phyloP scores from a whole-genome alignment of 1,140 invertebrate species.

The Danaus plexippus region DNA sequence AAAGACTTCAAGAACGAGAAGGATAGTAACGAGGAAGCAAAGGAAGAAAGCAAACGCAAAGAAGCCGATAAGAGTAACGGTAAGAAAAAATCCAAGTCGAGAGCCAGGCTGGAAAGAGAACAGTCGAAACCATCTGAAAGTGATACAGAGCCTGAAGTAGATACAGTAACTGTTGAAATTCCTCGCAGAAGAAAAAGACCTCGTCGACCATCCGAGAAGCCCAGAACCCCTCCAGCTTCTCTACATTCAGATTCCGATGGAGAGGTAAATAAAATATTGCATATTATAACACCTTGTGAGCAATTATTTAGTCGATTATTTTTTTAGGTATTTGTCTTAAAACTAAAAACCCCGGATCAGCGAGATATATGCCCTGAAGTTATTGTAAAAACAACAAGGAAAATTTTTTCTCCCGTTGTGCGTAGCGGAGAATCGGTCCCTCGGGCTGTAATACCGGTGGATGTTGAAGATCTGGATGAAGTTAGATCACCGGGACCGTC shows the following conservation, averaged over 20 bases:
- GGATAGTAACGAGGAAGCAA: conserved; percentile 45
- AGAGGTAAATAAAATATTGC: conserved; percentile 40
- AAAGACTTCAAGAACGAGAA: conserved; percentile 38
- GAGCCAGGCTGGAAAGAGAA: conserved; percentile 65
- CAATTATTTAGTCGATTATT: conserved; percentile 3
- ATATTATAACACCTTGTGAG: conserved; percentile 5
- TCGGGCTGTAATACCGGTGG: conserved; percentile 63
- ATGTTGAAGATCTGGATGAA: conserved; percentile 65
- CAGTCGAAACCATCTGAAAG: conserved; percentile 69
- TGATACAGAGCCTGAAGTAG: conserved; percentile 63
- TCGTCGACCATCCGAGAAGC: conserved; percentile 57
- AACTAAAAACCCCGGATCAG: conserved; percentile 56
- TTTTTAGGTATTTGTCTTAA: conserved; percentile 60
- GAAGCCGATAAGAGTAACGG: conserved; percentile 59
- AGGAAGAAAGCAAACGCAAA: conserved; percentile 52
- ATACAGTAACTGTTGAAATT: conserved; percentile 69
- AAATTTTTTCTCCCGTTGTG: conserved; percentile 81
- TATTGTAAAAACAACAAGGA: conserved; percentile 83
- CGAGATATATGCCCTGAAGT: conserved; percentile 69
- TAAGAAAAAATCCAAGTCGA: conserved; percentile 59
- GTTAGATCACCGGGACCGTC: conserved; percentile 29
- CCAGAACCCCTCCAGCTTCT: conserved; percentile 50
- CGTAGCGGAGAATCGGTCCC: conserved; percentile 69
- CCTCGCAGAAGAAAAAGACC: conserved; percentile 63
- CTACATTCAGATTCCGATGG: conserved; percentile 60